phyloP scores from a whole-genome alignment of 2,888 invertebrate genomes.

The Busseola fusca region DNA sequence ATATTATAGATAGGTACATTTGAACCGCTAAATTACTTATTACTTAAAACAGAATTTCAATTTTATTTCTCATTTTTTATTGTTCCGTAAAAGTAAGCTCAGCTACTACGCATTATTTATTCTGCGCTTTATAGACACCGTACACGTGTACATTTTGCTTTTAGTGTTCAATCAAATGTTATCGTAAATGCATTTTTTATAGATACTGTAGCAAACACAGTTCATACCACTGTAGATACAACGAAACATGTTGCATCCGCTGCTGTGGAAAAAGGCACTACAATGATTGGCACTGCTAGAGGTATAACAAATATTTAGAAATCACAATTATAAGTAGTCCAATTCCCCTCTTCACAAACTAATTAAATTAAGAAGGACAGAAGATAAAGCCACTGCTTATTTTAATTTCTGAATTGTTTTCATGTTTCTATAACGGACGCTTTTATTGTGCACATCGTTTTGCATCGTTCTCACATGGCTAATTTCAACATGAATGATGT shows the following conservation, averaged over 20 bases:
- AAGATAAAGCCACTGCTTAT: too few species aligned
- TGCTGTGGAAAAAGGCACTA: conserved; percentile 67
- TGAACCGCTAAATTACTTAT: background rate
- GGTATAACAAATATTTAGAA: conserved; percentile 25
- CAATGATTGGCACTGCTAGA: conserved; percentile 63
- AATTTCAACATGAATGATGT: too few species aligned
- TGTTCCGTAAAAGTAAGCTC: conserved; percentile 22
- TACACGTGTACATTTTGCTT: conserved; percentile 37
- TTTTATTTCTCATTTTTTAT: conserved; percentile 10
- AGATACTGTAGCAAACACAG: conserved; percentile 65
- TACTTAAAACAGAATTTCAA: background rate
- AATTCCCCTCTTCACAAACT: too few species aligned
- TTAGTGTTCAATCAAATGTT: conserved; percentile 18
- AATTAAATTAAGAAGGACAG: too few species aligned
- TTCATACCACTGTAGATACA: conserved; percentile 64
- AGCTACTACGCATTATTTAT: conserved; percentile 12
- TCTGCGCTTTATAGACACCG: conserved; percentile 25
- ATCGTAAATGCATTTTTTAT: conserved; percentile 40
- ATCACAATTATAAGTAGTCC: background rate
- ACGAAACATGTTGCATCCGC: conserved; percentile 63
- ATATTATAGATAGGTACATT: background rate
- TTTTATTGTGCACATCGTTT: too few species aligned
- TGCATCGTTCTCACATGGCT: too few species aligned
- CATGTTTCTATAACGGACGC: too few species aligned
- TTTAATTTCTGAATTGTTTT: too few species aligned